Evolutionary conservation across 2,113 vertebrate genomes (phyloP).

Genomic region (Clupea harengus): DNA sequence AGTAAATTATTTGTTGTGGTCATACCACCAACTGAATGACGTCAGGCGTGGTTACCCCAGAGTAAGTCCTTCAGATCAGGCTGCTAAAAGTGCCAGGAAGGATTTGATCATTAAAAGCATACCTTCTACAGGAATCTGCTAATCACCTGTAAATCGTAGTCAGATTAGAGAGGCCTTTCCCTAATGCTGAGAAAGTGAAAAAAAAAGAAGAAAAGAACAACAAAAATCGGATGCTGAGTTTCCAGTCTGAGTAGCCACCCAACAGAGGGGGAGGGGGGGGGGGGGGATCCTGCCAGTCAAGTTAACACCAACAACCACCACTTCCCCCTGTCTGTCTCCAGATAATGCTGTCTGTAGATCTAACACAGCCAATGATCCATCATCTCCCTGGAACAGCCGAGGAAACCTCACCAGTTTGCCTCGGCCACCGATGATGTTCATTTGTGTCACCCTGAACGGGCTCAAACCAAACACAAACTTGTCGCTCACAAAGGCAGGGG

Average conservation of each 20-base stretch:
- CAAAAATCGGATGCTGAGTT: slow-evolving; percentile 18
- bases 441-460: background rate
- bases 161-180: slow-evolving; percentile 26
- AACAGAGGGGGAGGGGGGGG: background rate
- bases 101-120: slow-evolving; percentile 11
- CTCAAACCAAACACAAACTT: slow-evolving; percentile 4
- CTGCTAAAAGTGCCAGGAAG: slow-evolving; percentile 6
- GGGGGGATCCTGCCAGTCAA: slow-evolving; percentile 20
- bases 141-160: slow-evolving; percentile 30
- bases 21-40: background rate
- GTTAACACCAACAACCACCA: slow-evolving; percentile 42
- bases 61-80: background rate
- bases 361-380: background rate
- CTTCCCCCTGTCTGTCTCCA: background rate
- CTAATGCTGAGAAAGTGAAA: slow-evolving; percentile 16
- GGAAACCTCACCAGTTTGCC: background rate
- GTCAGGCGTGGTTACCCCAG: background rate
- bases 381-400: background rate
- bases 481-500: background rate
- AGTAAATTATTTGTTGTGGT: background rate
- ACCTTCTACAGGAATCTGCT: slow-evolving; percentile 31
- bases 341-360: background rate
- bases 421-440: background rate
- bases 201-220: background rate
- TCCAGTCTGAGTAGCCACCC: slow-evolving; percentile 22